These are phyloP conservation scores for Hoplostethus mediterraneus DNA, from an alignment of 2,797 vertebrate genomes.

Conservation along the genomic window DNA sequence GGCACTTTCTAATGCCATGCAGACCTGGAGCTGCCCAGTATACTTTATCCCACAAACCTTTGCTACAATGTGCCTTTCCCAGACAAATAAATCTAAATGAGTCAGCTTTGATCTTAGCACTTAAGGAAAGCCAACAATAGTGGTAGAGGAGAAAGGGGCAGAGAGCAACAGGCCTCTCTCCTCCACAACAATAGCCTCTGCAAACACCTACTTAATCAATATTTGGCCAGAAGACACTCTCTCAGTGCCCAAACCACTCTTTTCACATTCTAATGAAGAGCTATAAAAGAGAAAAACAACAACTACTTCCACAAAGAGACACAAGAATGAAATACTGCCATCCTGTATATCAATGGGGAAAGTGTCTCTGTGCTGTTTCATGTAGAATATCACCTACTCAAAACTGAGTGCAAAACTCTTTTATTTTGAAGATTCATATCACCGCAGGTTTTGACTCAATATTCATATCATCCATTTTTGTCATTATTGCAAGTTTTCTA, in stretches of 20 bases:
- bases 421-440: neutral
- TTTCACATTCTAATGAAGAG: conserved; percentile 98
- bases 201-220: conserved; percentile 99
- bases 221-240: conserved; percentile 95
- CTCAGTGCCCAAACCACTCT: conserved; percentile 90
- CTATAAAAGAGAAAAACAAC: conserved; percentile 90
- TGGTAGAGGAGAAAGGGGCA: conserved; percentile 91
- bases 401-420: conserved; percentile 42
- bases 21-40: conserved; percentile 58
- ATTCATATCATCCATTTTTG: too few relatives aligned
- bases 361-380: conserved; percentile 55
- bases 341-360: conserved; percentile 71
- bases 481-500: neutral
- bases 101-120: conserved; percentile 95
- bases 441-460: too few relatives aligned
- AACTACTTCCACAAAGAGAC: conserved; percentile 84
- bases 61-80: conserved; percentile 83
- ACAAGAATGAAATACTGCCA: conserved; percentile 82
- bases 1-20: conserved; percentile 63
- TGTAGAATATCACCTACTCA: conserved; percentile 51
- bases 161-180: conserved; percentile 89
- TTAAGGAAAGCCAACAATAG: conserved; percentile 93
- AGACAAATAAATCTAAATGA: conserved; percentile 98
- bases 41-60: conserved; percentile 77
- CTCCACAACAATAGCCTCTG: conserved; percentile 92